These are phyloP conservation scores for Vanessa tameamea DNA, from an alignment of 1,140 invertebrate genomes.

Conservation along the genomic window DNA sequence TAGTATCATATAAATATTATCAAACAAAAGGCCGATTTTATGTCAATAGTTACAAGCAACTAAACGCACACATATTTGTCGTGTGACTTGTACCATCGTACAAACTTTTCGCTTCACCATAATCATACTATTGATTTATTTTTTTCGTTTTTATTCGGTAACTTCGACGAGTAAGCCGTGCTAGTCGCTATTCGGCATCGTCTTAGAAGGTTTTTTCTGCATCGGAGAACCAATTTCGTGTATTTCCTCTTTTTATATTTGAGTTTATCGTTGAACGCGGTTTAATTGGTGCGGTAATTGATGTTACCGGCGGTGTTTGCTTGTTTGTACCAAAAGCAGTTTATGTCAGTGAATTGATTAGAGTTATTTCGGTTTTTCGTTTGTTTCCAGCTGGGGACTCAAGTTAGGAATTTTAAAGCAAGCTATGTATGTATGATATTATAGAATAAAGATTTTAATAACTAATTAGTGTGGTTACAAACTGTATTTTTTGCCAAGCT, in stretches of 20 bases:
- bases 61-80: background rate
- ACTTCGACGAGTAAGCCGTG: slow-evolving; percentile 44
- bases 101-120: slow-evolving; percentile 48
- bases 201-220: slow-evolving; percentile 3
- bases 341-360: background rate
- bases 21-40: too few relatives aligned
- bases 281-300: slow-evolving; percentile 1
- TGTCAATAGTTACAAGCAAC: too few relatives aligned
- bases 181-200: slow-evolving; percentile 47
- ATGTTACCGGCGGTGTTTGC: background rate
- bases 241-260: background rate
- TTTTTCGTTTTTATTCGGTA: slow-evolving; percentile 47
- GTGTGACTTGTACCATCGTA: slow-evolving; percentile 1
- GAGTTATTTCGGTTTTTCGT: background rate
- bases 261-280: background rate
- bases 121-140: slow-evolving; percentile 59
- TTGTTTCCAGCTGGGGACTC: too few relatives aligned
- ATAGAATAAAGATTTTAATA: too few relatives aligned
- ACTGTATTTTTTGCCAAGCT: too few relatives aligned
- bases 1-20: too few relatives aligned
- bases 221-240: slow-evolving; percentile 1
- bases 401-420: too few relatives aligned
- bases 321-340: background rate
- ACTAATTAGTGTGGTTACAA: too few relatives aligned
- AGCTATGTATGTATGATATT: too few relatives aligned